Conservation (phyloP, 2,113 vertebrate species). For the Cercopithecus mona region DNA sequence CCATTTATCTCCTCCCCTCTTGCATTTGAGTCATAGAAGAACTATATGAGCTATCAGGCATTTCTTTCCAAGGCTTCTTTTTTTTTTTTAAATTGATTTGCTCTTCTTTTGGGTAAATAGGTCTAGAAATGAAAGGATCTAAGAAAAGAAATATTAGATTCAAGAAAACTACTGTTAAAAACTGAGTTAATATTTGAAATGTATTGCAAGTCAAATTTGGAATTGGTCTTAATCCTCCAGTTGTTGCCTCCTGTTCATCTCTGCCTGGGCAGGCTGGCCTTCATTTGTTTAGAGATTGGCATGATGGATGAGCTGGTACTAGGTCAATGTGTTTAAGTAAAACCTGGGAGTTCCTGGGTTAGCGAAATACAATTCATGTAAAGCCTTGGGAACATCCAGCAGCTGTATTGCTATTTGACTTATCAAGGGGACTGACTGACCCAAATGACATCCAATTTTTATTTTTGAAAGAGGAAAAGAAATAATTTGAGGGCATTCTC, state of each 20-base stretch:
- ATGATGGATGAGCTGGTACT: constrained; percentile 47
- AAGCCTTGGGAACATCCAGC: constrained; percentile 33
- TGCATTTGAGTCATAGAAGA: constrained; percentile 42
- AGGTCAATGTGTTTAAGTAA: constrained; percentile 56
- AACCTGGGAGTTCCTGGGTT: constrained; percentile 49
- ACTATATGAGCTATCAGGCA: background rate
- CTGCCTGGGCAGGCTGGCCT: constrained; percentile 10
- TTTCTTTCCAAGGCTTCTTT: background rate
- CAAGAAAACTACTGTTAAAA: constrained; percentile 40
- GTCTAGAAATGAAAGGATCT: constrained; percentile 8
- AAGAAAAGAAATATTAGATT: constrained; percentile 26
- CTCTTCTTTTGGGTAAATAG: constrained; percentile 27
- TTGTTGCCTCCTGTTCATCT: constrained; percentile 20
- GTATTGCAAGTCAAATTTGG: constrained; percentile 28
- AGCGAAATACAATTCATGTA: constrained; percentile 57
- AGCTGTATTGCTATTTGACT: constrained; percentile 17
- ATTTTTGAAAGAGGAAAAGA: constrained; percentile 48
- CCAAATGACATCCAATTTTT: constrained; percentile 46
- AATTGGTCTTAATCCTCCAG: background rate
- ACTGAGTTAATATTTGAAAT: constrained; percentile 12
- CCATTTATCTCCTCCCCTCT: background rate
- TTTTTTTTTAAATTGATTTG: background rate
- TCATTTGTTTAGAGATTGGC: constrained; percentile 26
- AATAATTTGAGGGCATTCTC: constrained; percentile 31
- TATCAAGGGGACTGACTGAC: constrained; percentile 16